A percentile compares a stretch with the other conserved stretches of the same genome.
Conservation (phyloP, 2,888 invertebrate species). For the Morinoia aosen region DNA sequence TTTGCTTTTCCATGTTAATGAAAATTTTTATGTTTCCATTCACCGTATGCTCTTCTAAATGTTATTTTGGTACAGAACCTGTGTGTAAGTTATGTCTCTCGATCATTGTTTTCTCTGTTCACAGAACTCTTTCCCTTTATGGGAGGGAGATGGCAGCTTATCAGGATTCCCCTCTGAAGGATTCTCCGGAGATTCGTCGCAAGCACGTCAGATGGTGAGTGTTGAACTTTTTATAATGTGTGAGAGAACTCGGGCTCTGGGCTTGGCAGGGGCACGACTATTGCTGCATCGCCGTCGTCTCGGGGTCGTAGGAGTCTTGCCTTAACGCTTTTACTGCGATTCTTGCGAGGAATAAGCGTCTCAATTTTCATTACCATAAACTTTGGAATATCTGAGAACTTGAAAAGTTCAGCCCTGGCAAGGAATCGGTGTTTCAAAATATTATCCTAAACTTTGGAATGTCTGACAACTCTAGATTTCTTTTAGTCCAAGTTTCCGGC, state of each 20-base stretch:
- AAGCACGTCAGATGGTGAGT: conserved; percentile 67
- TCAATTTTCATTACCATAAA: neutral
- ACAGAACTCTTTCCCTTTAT: conserved; percentile 66
- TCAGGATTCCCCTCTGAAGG: conserved; percentile 65
- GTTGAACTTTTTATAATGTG: conserved; percentile 56
- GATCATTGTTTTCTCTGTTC: conserved; percentile 1
- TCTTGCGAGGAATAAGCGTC: neutral
- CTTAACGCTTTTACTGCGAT: neutral
- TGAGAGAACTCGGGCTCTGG: neutral
- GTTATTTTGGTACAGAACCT: neutral
- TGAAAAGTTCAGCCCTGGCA: neutral
- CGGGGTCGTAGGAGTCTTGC: neutral
- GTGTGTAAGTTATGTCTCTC: neutral
- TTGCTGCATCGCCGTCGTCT: neutral
- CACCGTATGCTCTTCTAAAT: too few species aligned
- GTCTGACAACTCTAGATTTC: neutral
- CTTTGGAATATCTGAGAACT: neutral
- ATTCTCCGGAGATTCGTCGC: conserved; percentile 61
- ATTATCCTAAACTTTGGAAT: neutral
- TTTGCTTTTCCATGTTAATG: too few species aligned
- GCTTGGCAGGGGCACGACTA: neutral
- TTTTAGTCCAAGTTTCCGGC: too few species aligned
- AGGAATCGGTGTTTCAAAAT: neutral
- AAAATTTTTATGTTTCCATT: too few species aligned
- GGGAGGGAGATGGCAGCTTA: conserved; percentile 66